Evolutionary conservation across 2,888 invertebrate species (phyloP).

Genomic region (Caenorhabditis japonica): DNA sequence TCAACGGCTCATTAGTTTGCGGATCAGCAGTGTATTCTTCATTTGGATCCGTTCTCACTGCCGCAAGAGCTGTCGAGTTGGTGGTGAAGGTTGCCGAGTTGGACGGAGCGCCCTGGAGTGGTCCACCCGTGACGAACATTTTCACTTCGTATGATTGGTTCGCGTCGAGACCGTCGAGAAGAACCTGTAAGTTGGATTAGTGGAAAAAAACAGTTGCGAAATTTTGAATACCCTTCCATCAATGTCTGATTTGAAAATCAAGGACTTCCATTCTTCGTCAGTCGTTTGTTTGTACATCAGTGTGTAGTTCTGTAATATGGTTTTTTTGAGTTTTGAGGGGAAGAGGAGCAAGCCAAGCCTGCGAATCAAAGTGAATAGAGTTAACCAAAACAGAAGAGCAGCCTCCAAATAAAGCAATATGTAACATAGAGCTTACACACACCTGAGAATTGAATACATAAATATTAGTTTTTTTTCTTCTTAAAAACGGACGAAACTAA

Average conservation of each 20-base stretch:
- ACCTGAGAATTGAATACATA: too few species aligned
- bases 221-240: constrained; percentile 24
- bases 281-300: constrained; percentile 46
- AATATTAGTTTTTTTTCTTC: too few species aligned
- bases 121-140: constrained; percentile 44
- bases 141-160: constrained; percentile 56
- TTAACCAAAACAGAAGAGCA: too few species aligned
- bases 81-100: constrained; percentile 42
- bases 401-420: too few species aligned
- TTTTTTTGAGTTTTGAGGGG: neutral
- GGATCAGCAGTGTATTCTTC: constrained; percentile 49
- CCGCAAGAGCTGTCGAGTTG: constrained; percentile 42
- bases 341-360: neutral
- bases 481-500: too few species aligned
- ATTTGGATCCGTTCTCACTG: constrained; percentile 34
- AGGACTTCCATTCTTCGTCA: constrained; percentile 43
- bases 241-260: constrained; percentile 52
- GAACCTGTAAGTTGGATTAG: constrained; percentile 22
- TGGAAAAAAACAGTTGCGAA: neutral
- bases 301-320: constrained; percentile 55
- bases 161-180: constrained; percentile 39
- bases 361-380: too few species aligned
- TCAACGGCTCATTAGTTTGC: constrained; percentile 46
- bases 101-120: constrained; percentile 44
- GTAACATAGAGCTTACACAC: too few species aligned